These are phyloP conservation scores for Schizopygopsis pylzovi DNA, from an alignment of 2,797 vertebrate genomes.

Conservation along the genomic window DNA sequence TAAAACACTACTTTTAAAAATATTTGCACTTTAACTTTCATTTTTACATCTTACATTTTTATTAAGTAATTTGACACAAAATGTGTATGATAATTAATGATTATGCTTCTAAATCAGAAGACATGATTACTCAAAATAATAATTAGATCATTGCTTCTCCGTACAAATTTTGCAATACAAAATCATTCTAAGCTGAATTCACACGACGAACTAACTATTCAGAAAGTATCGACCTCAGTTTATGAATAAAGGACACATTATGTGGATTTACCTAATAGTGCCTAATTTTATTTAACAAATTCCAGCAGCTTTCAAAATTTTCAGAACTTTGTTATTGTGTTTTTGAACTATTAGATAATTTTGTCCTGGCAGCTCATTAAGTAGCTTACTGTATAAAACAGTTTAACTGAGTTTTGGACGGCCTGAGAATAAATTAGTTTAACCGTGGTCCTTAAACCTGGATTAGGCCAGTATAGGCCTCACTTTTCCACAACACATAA, in stretches of 20 bases:
- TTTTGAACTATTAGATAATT: constrained; percentile 34
- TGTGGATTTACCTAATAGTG: background rate
- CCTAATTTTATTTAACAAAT: background rate
- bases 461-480: constrained; percentile 74
- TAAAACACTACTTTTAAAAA: background rate
- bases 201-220: background rate
- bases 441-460: constrained; percentile 73
- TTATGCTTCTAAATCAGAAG: background rate
- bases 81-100: background rate
- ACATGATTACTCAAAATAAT: background rate
- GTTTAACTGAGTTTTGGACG: constrained; percentile 56
- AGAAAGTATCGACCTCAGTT: background rate
- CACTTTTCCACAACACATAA: constrained; percentile 56
- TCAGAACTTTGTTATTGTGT: background rate
- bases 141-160: background rate
- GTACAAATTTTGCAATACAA: background rate
- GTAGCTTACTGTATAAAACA: background rate
- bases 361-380: background rate
- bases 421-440: constrained; percentile 76
- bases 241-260: background rate
- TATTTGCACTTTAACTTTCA: background rate
- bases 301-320: background rate
- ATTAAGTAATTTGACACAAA: background rate
- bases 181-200: background rate
- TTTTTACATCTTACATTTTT: background rate